A percentile compares a stretch with the other conserved stretches of the same genome.
Evolutionary conservation across 2,797 vertebrate genomes (phyloP).

Genomic region (Cygnus olor): DNA sequence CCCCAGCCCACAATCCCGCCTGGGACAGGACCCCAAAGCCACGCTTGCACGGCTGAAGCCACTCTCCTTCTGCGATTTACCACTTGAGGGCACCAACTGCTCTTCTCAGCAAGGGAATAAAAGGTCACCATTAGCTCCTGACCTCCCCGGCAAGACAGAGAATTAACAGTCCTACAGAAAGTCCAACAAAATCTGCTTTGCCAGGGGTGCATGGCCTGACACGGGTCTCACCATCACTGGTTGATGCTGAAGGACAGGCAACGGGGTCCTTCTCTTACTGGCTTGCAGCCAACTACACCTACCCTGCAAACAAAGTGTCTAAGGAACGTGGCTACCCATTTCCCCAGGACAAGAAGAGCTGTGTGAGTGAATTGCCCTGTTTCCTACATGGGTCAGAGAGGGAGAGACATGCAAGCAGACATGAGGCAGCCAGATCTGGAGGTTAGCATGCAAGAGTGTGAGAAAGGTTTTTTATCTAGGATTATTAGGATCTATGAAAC

Average conservation of each 20-base stretch:
- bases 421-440: neutral
- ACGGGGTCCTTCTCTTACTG: neutral
- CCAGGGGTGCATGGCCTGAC: accelerated
- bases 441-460: accelerated
- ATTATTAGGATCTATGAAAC: neutral
- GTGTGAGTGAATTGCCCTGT: neutral
- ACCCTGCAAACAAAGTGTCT: neutral
- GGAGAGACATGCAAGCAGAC: neutral
- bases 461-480: accelerated
- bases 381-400: neutral
- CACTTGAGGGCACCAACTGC: slow-evolving; percentile 70
- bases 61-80: slow-evolving; percentile 32
- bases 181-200: neutral
- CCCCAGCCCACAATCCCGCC: too few species aligned
- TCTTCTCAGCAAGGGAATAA: slow-evolving; percentile 55
- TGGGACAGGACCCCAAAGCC: neutral
- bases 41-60: neutral
- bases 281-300: neutral
- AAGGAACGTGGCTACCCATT: neutral
- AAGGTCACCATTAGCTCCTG: slow-evolving; percentile 46
- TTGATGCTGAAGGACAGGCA: neutral
- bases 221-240: neutral
- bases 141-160: neutral
- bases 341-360: too few species aligned
- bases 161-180: neutral